Evolutionary conservation across 2,113 vertebrate genomes (phyloP), one percentile per base, ranked within the genome.

Genomic region (Urocitellus parryii): DNA sequence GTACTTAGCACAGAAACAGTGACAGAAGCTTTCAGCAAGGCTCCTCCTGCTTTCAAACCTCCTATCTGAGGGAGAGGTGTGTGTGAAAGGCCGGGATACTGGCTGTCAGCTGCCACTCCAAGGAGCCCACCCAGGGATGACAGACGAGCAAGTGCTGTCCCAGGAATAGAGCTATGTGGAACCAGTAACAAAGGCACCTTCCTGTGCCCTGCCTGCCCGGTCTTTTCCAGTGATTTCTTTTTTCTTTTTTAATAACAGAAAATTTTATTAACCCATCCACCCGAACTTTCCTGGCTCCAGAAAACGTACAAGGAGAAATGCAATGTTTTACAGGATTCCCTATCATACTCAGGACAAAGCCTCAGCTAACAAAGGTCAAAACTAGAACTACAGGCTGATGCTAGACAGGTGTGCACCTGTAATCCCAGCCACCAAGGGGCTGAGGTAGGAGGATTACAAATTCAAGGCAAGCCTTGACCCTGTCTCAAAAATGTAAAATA

Each of bases 301-400:
- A 39, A 93, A 91, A 12, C 0, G 4, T 83, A 97, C 95, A 92
- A 97, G 86, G 88, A 24, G 73, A 80, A 88, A 80, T 34, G 70
- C 0, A 0, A 17, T 92, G 92, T 95, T 94, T 95, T 67, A 4
- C 24, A 13, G 96, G 4, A 29, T 58, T 96, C 89, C 24, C 90
- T 97, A 94, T 97, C 97, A 96, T 48, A 37, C 81, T 92, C 20
- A 2, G 45, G 97, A 97, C 80, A 97, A 97, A 98, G 97, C 91
- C 78, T 83, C 95, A 97, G 96, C 97, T 98, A 98, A 97, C 94
- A 98, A 97, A 97, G 96, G 97, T 97, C 98, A 97, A 11, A 95
- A 68, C 32, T 68, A 97, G 9, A 95, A 70, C 32, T 70, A n/a
- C 2, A 70, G 67, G 14, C 61, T 63, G 61, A 63, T 63, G 8